Conservation (phyloP, 1,140 invertebrate genomes). For the Leptestheria dahalacensis region DNA sequence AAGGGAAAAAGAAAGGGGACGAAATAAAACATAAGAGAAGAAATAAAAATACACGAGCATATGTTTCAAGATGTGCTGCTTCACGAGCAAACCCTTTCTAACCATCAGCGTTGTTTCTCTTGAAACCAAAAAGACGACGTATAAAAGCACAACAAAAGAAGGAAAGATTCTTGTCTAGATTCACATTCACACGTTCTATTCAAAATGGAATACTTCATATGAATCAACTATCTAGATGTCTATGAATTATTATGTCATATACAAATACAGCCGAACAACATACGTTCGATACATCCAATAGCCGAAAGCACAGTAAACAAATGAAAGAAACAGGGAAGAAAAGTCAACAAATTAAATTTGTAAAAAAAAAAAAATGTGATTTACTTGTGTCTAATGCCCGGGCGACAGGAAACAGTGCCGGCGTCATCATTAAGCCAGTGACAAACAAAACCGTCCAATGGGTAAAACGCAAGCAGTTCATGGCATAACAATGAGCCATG, state of each 20-base stretch:
- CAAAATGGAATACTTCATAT: too few relatives aligned
- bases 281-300: too few relatives aligned
- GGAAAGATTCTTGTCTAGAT: too few relatives aligned
- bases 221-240: too few relatives aligned
- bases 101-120: too few relatives aligned
- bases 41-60: background rate
- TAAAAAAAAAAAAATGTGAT: background rate
- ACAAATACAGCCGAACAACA: too few relatives aligned
- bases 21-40: background rate
- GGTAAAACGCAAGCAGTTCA: background rate
- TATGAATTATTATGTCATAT: too few relatives aligned
- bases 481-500: background rate
- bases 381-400: background rate
- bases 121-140: too few relatives aligned
- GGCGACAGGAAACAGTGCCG: background rate
- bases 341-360: background rate
- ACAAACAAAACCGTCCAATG: background rate
- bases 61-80: background rate
- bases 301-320: too few relatives aligned
- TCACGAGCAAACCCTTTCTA: too few relatives aligned
- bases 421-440: background rate
- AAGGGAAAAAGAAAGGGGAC: background rate
- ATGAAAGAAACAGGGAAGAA: background rate
- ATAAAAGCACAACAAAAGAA: too few relatives aligned
- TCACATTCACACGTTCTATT: too few relatives aligned